Percentiles rank a stretch among this genome's conserved stretches.
Evolutionary conservation across 2,113 vertebrate genomes (phyloP).

Genomic region (Clarias gariepinus): DNA sequence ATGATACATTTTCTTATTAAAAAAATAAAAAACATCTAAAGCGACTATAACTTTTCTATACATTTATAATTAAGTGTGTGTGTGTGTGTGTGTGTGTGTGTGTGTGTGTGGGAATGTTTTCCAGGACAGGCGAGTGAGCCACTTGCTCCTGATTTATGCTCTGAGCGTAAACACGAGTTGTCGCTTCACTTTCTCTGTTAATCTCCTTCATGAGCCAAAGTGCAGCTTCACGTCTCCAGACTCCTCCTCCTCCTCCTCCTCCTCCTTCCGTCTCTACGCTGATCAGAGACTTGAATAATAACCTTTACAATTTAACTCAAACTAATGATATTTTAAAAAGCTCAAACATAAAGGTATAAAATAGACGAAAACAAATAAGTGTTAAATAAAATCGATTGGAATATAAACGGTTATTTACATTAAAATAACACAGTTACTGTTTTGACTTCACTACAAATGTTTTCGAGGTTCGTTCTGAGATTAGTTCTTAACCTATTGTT

Average conservation of each 20-base stretch:
- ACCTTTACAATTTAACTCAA: background rate
- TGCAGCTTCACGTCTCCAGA: background rate
- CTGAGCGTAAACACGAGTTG: background rate
- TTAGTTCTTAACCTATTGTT: background rate
- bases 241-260: background rate
- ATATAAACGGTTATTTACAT: too few relatives aligned
- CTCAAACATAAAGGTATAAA: too few relatives aligned
- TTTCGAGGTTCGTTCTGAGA: too few relatives aligned
- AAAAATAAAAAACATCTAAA: too few relatives aligned
- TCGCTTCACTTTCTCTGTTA: background rate
- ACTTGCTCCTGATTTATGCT: background rate
- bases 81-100: background rate
- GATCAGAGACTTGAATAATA: background rate
- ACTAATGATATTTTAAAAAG: background rate
- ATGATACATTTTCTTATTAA: background rate
- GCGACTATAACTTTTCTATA: background rate
- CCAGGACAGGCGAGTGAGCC: background rate
- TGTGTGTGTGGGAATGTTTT: background rate
- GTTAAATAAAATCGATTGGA: too few relatives aligned
- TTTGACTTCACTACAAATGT: too few relatives aligned
- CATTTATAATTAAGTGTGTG: background rate
- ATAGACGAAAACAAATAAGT: too few relatives aligned
- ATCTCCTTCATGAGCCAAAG: background rate
- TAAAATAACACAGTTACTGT: too few relatives aligned
- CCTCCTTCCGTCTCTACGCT: background rate